A percentile compares a stretch with the other conserved stretches of the same genome.
Conservation (phyloP, 2,888 invertebrate species). For the Acleris cristana region DNA sequence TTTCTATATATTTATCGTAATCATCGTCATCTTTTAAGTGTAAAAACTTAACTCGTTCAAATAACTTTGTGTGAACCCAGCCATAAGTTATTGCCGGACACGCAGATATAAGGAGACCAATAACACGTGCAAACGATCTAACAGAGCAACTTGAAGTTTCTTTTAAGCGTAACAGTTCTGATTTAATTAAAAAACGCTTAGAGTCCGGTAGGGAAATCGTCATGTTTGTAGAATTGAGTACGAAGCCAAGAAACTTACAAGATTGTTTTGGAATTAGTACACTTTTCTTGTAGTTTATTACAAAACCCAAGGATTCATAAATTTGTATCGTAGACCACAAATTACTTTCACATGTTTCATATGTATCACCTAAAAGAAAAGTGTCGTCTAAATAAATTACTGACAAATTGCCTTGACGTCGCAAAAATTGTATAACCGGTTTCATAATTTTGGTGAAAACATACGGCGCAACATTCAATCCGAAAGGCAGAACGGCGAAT, state of each 20-base stretch:
- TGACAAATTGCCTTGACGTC: conserved; percentile 8
- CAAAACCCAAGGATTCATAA: conserved; percentile 10
- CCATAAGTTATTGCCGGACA: conserved; percentile 14
- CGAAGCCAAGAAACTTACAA: conserved; percentile 12
- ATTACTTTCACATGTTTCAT: conserved; percentile 4
- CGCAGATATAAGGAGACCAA: conserved; percentile 17
- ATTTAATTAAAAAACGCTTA: conserved; percentile 8
- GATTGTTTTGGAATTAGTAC: not conserved
- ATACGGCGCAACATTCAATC: conserved; percentile 10
- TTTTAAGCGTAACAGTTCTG: not conserved
- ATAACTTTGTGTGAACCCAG: conserved; percentile 18
- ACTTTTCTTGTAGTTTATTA: conserved; percentile 13
- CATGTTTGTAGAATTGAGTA: conserved; percentile 16
- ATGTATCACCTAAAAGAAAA: conserved; percentile 1
- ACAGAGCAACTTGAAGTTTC: conserved; percentile 7
- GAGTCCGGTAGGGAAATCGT: not conserved
- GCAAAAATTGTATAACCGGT: conserved; percentile 8
- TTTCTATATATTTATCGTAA: conserved; percentile 8
- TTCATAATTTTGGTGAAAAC: conserved; percentile 16
- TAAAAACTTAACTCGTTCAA: conserved; percentile 19
- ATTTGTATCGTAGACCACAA: not conserved
- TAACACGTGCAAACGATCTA: conserved; percentile 12
- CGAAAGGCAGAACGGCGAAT: conserved; percentile 4
- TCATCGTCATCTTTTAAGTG: conserved; percentile 8
- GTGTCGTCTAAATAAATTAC: conserved; percentile 19